Evolutionary conservation across 2,797 vertebrate genomes (phyloP).

Genomic region (Bovichtus diacanthus): DNA sequence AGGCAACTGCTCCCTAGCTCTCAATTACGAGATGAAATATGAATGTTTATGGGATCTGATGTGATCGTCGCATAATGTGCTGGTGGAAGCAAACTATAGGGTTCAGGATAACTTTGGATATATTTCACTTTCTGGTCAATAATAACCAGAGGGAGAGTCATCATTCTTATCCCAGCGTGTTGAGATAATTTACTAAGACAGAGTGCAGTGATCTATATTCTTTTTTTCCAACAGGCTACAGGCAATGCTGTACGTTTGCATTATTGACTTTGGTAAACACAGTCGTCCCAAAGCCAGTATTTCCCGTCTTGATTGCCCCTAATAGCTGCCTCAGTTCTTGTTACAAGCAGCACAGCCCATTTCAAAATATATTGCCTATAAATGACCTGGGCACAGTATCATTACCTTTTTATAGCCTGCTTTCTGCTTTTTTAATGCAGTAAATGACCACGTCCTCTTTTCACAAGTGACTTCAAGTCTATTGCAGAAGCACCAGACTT

Average conservation of each 20-base stretch:
- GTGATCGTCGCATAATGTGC: constrained; percentile 41
- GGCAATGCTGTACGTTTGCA: constrained; percentile 53
- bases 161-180: constrained; percentile 12
- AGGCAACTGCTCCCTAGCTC: constrained; percentile 48
- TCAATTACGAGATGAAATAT: constrained; percentile 68
- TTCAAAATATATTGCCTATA: constrained; percentile 58
- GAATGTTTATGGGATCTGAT: constrained; percentile 54
- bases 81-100: constrained; percentile 25
- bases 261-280: constrained; percentile 70
- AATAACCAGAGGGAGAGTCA: constrained; percentile 20
- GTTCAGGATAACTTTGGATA: constrained; percentile 24
- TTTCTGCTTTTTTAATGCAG: constrained; percentile 56
- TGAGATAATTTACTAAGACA: constrained; percentile 40
- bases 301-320: constrained; percentile 51
- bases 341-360: constrained; percentile 50
- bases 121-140: constrained; percentile 31
- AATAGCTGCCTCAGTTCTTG: constrained; percentile 48
- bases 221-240: constrained; percentile 37
- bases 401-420: constrained; percentile 57
- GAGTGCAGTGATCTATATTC: constrained; percentile 47
- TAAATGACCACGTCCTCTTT: constrained; percentile 52
- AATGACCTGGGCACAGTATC: constrained; percentile 69
- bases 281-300: constrained; percentile 38
- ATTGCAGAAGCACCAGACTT: constrained; percentile 19
- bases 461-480: constrained; percentile 51